These are phyloP conservation scores for Probaryconus sp. DNA, from an alignment of 1,140 invertebrate species.

Conservation along the genomic window DNA sequence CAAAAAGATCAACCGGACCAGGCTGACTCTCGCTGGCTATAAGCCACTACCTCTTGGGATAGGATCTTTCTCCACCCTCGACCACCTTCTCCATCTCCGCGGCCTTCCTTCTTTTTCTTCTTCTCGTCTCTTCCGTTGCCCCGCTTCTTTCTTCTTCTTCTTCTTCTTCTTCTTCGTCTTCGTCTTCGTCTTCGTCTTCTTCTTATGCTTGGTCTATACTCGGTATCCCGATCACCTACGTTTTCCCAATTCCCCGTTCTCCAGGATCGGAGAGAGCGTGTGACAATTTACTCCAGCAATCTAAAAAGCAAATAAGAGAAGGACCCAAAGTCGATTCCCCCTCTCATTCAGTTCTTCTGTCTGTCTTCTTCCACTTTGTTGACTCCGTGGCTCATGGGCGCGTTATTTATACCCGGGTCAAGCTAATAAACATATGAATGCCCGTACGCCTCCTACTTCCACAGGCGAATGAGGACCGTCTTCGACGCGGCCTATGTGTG, in stretches of 20 bases:
- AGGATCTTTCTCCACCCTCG: slow-evolving; percentile 72
- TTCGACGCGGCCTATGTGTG: slow-evolving; percentile 29
- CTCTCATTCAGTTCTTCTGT: slow-evolving; percentile 31
- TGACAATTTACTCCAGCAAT: slow-evolving; percentile 78
- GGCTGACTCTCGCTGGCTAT: slow-evolving; percentile 43
- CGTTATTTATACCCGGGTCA: slow-evolving; percentile 77
- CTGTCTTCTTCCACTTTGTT: slow-evolving; percentile 29
- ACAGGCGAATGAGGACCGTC: slow-evolving; percentile 55
- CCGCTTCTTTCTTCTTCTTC: slow-evolving; percentile 14
- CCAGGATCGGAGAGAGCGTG: slow-evolving; percentile 73
- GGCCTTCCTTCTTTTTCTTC: slow-evolving; percentile 41
- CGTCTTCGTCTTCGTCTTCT: neutral
- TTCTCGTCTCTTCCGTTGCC: slow-evolving; percentile 27
- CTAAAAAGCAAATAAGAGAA: slow-evolving; percentile 53
- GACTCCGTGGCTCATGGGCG: slow-evolving; percentile 71
- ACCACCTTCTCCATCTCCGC: slow-evolving; percentile 61
- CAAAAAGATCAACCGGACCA: slow-evolving; percentile 56
- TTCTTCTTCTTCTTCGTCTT: slow-evolving; percentile 31
- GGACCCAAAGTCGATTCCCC: slow-evolving; percentile 20
- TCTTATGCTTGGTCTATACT: slow-evolving; percentile 8
- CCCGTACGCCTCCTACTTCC: slow-evolving; percentile 71
- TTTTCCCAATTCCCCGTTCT: slow-evolving; percentile 68
- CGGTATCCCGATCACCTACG: slow-evolving; percentile 39
- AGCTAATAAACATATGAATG: slow-evolving; percentile 79
- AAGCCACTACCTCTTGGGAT: slow-evolving; percentile 66